Conservation (phyloP, 2,797 vertebrate genomes). For the Poeciliopsis presidionis region DNA sequence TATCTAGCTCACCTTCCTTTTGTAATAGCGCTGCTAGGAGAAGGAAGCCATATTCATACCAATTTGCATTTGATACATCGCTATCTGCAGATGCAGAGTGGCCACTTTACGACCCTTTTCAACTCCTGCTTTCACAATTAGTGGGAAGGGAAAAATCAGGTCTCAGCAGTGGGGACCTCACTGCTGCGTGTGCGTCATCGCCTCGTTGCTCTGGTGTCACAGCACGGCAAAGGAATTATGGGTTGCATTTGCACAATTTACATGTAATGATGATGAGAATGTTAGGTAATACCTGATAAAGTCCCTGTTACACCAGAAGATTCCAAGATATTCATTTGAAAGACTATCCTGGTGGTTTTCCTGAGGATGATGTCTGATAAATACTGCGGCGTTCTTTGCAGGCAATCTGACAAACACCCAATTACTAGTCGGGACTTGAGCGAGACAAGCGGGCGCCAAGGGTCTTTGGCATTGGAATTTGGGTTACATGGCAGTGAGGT, state of each 20-base stretch:
- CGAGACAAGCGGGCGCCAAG: slow-evolving; percentile 73
- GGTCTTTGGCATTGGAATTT: slow-evolving; percentile 60
- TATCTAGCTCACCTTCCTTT: slow-evolving; percentile 12
- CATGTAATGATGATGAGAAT: slow-evolving; percentile 57
- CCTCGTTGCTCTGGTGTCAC: slow-evolving; percentile 51
- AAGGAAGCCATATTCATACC: slow-evolving; percentile 45
- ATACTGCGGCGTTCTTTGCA: slow-evolving; percentile 80
- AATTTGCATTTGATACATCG: slow-evolving; percentile 57
- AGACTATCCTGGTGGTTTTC: slow-evolving; percentile 75
- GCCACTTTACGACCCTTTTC: slow-evolving; percentile 60
- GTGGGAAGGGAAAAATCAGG: slow-evolving; percentile 63
- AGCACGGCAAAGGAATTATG: slow-evolving; percentile 51
- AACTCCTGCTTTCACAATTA: slow-evolving; percentile 62
- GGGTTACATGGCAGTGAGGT: slow-evolving; percentile 34
- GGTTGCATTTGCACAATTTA: slow-evolving; percentile 69
- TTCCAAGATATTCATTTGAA: slow-evolving; percentile 25
- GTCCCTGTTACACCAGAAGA: slow-evolving; percentile 12
- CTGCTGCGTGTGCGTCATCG: slow-evolving; percentile 56
- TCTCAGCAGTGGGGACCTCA: slow-evolving; percentile 43
- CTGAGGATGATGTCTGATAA: slow-evolving; percentile 94
- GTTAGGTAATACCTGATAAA: slow-evolving; percentile 34
- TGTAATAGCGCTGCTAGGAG: slow-evolving; percentile 51
- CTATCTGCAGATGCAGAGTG: slow-evolving; percentile 63
- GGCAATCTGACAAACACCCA: slow-evolving; percentile 96
- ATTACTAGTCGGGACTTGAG: slow-evolving; percentile 88